Conservation (phyloP, 2,113 vertebrate species). For the Austrofundulus limnaeus region DNA sequence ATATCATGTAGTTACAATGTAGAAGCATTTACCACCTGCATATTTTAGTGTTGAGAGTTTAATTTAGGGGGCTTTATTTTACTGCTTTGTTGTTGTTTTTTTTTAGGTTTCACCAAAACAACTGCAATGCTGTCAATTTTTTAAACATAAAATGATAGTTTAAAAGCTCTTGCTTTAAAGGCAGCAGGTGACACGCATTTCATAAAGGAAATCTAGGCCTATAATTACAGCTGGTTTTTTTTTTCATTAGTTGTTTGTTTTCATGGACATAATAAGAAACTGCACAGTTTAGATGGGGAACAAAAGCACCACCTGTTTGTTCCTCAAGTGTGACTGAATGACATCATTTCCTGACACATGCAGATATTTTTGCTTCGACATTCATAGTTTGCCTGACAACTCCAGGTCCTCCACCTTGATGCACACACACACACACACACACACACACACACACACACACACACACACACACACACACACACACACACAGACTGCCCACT, state of each 20-base stretch:
- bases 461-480: conserved; percentile 1
- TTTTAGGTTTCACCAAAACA: no score
- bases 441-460: background rate
- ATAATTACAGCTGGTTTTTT: no score
- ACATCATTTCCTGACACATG: conserved; percentile 18
- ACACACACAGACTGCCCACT: conserved; percentile 7
- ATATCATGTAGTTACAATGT: background rate
- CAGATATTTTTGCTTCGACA: background rate
- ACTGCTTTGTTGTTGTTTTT: no score
- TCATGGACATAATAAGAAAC: background rate
- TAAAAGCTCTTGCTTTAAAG: no score
- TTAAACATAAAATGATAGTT: no score
- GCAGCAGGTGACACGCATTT: no score
- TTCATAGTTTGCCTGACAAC: conserved; percentile 27
- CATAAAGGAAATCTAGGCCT: no score
- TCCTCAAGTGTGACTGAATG: background rate
- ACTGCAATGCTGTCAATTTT: no score
- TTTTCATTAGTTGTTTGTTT: background rate
- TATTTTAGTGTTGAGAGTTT: background rate
- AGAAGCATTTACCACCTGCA: background rate
- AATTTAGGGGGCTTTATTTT: background rate
- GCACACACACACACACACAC: background rate
- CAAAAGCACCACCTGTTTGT: conserved; percentile 1
- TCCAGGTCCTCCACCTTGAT: conserved; percentile 33
- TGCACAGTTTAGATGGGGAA: background rate